Evolutionary conservation across 2,888 invertebrate species (phyloP), one percentile per base, ranked within the genome.

Genomic region (Tricholauxania praeusta): DNA sequence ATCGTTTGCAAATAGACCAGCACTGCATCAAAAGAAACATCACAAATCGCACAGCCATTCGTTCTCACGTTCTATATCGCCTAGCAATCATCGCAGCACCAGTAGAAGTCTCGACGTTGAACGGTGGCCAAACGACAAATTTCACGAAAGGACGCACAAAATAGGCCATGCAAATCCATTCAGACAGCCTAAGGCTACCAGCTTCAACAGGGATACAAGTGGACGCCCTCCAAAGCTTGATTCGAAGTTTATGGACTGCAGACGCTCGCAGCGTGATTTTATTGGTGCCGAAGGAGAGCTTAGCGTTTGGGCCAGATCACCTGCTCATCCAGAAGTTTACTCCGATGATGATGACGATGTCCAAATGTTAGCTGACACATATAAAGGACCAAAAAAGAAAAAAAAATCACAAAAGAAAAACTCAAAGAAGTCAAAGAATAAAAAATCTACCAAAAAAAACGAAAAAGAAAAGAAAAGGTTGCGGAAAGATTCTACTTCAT

Each of bases 231-330:
- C 71, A 39, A 77, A 76, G 92, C 74, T 72, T 17, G 78, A 78
- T 51, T 52, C 72, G 2, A 92, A 92, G 78, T 92, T 92, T 76
- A 89, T 93, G 87, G 94, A 93, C 80, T 90, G 91, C 0, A 87
- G 94, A 72, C 87, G 94, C 72, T 90, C 91, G 79, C 92, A 95
- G 80, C 88, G 95, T 63, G 95, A 95, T 82, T 88, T 91, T 75
- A 92, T 95, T 60, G 94, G 94, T 1, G 89, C 91, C 79, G 87
- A 91, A 74, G 93, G 94, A 12, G 91, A 92, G 22, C 88, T 91
- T 3, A 89, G 90, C 74, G 89, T 94, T 66, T 95, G 95, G 95
- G 92, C 91, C 47, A 92, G 91, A 84, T 94, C 94, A 2, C 95
- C 95, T 0, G 81, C 89, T 0, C 89, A 90, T 78, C 90, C 91